phyloP scores from a whole-genome alignment of 2,888 invertebrate genomes.

The Nymphalis c-album region DNA sequence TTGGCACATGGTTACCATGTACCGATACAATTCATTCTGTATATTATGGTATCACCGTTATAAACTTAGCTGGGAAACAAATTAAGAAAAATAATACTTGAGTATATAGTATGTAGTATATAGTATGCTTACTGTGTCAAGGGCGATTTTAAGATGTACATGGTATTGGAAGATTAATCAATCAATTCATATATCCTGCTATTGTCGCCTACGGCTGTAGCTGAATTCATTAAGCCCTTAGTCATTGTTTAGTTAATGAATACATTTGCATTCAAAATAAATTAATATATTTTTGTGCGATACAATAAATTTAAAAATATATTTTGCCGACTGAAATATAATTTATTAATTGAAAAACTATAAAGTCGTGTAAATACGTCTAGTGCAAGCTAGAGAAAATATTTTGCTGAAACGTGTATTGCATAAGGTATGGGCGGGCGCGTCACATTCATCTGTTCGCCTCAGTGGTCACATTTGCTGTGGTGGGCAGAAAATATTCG shows the following conservation, averaged over 20 bases:
- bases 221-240: slow-evolving; percentile 40
- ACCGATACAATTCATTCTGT: too few species aligned
- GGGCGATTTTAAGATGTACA: slow-evolving; percentile 51
- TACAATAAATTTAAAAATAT: not conserved
- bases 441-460: slow-evolving; percentile 7
- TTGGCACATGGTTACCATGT: too few species aligned
- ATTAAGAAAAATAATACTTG: slow-evolving; percentile 1
- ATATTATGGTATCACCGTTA: not conserved
- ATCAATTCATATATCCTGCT: slow-evolving; percentile 45
- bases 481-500: slow-evolving; percentile 8
- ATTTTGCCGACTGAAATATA: not conserved
- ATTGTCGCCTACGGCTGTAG: slow-evolving; percentile 50
- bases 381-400: not conserved
- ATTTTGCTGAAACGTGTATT: not conserved
- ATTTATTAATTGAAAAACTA: not conserved
- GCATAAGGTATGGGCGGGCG: slow-evolving; percentile 22
- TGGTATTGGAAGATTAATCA: slow-evolving; percentile 54
- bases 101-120: too few species aligned
- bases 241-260: slow-evolving; percentile 38
- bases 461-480: not conserved
- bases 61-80: slow-evolving; percentile 30
- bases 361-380: not conserved
- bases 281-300: too few species aligned
- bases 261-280: slow-evolving; percentile 18
- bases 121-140: slow-evolving; percentile 49